phyloP scores from a whole-genome alignment of 2,113 vertebrate genomes.

The Scalopus aquaticus region DNA sequence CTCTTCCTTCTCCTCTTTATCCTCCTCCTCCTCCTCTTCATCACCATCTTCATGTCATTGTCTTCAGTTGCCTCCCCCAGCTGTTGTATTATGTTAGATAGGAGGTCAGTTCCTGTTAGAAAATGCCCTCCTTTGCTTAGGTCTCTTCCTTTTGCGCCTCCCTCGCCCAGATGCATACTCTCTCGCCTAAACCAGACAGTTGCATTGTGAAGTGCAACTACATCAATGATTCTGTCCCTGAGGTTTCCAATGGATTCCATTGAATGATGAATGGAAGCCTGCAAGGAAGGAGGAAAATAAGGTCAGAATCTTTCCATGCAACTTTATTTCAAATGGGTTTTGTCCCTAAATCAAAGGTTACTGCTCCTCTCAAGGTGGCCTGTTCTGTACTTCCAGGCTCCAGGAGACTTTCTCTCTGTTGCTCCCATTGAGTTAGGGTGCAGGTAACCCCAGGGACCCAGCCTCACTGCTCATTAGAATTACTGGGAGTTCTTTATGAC shows the following conservation, averaged over 20 bases:
- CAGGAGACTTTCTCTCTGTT: neutral
- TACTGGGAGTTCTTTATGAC: neutral
- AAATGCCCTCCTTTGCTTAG: neutral
- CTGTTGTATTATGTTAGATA: neutral
- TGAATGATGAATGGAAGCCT: neutral
- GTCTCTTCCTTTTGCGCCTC: neutral
- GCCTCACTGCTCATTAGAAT: neutral
- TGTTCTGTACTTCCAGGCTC: neutral
- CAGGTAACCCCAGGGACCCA: neutral
- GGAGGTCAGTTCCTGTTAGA: neutral
- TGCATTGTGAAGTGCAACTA: neutral
- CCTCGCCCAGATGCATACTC: neutral
- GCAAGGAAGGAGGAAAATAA: neutral
- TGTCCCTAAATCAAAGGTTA: neutral
- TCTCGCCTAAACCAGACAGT: accelerated
- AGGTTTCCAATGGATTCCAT: neutral
- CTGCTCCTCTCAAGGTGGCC: neutral
- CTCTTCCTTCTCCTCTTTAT: no score
- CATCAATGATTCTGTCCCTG: neutral
- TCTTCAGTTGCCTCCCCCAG: neutral
- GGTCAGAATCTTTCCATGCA: neutral
- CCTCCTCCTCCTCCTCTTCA: neutral
- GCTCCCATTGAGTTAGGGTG: neutral
- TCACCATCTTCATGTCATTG: neutral
- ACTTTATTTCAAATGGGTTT: neutral